phyloP scores from a whole-genome alignment of 2,888 invertebrate species.

The Mystacides longicornis region DNA sequence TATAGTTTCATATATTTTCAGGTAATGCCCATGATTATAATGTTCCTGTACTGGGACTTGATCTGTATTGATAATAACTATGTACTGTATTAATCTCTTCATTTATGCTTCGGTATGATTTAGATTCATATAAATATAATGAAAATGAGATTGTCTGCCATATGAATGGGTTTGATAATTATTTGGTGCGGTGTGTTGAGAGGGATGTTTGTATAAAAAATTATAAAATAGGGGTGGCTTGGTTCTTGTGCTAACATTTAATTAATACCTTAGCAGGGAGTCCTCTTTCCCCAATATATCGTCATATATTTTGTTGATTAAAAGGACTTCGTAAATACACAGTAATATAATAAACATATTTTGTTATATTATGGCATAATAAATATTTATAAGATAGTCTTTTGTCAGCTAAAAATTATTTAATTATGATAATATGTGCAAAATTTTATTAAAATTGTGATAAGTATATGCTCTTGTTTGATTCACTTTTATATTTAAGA shows the following conservation, averaged over 20 bases:
- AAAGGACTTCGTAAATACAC: no score
- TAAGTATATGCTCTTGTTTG: no score
- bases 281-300: not conserved
- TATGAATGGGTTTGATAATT: no score
- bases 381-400: not conserved
- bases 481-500: no score
- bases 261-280: not conserved
- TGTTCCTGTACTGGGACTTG: not conserved
- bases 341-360: no score
- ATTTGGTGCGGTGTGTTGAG: no score
- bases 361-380: not conserved
- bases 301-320: not conserved
- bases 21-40: no score
- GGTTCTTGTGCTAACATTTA: not conserved
- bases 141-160: no score
- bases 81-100: not conserved
- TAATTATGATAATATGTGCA: not conserved
- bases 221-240: not conserved
- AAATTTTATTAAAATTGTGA: constrained; percentile 2
- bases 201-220: not conserved
- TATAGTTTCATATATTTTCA: no score
- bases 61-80: not conserved
- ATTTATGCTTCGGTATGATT: not conserved
- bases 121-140: not conserved
- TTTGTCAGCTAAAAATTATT: not conserved